These are phyloP conservation scores for Halichondria panicea DNA, from an alignment of 37 sponge, comb jelly and placozoan species.

Conservation along the genomic window DNA sequence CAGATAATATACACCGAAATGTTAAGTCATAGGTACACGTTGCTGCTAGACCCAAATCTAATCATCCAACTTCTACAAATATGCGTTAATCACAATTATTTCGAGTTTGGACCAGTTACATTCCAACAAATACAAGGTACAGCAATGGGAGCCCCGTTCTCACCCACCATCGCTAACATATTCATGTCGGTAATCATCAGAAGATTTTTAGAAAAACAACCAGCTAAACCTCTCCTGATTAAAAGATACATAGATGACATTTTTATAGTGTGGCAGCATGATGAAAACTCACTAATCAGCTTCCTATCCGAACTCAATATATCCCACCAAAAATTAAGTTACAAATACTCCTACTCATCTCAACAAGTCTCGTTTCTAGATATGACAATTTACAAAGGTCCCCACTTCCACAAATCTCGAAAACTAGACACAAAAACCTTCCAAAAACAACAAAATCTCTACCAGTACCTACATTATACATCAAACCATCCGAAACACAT, in stretches of 20 bases:
- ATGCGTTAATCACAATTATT: slow-evolving; percentile 29
- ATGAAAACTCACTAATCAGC: background rate
- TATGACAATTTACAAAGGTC: slow-evolving; percentile 20
- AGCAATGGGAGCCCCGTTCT: slow-evolving; percentile 48
- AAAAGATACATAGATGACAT: slow-evolving; percentile 54
- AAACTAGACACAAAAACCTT: slow-evolving; percentile 14
- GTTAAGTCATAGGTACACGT: slow-evolving; percentile 1
- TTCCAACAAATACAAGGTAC: slow-evolving; percentile 39
- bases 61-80: slow-evolving; percentile 21
- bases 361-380: slow-evolving; percentile 11
- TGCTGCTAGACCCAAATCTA: slow-evolving; percentile 20
- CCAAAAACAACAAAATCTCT: slow-evolving; percentile 30
- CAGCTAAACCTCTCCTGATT: slow-evolving; percentile 12
- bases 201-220: slow-evolving; percentile 3
- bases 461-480: slow-evolving; percentile 30
- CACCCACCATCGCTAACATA: slow-evolving; percentile 40
- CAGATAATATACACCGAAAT: slow-evolving; percentile 9
- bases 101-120: slow-evolving; percentile 4
- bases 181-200: slow-evolving; percentile 17
- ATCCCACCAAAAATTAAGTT: slow-evolving; percentile 9
- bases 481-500: slow-evolving; percentile 16
- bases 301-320: slow-evolving; percentile 10
- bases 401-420: background rate
- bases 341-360: background rate
- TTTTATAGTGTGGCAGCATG: slow-evolving; percentile 28